Conservation (phyloP, 2,888 invertebrate genomes). For the Dolichopus griseipennis region DNA sequence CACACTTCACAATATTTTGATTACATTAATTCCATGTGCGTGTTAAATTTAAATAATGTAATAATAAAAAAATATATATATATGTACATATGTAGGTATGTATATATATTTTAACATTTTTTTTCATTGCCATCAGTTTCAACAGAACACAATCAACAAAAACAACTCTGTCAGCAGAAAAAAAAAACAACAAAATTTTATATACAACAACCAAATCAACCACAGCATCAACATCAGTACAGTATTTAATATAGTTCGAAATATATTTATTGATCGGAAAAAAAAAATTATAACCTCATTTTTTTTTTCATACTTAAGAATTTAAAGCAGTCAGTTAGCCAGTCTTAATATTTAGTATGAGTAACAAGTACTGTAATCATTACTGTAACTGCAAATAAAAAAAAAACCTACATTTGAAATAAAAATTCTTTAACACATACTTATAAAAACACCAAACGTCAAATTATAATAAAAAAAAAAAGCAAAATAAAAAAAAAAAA, state of each 20-base stretch:
- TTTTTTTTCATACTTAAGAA: too few relatives aligned
- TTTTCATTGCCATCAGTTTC: background rate
- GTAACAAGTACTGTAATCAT: constrained; percentile 5
- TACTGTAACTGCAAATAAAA: too few relatives aligned
- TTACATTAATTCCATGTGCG: constrained; percentile 29
- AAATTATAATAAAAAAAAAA: background rate
- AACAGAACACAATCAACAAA: background rate
- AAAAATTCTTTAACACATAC: too few relatives aligned
- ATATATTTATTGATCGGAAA: too few relatives aligned
- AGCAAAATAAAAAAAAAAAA: too few relatives aligned
- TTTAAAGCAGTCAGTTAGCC: too few relatives aligned
- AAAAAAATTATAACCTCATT: too few relatives aligned
- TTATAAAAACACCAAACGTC: background rate
- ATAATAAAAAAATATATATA: background rate
- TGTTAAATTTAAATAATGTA: constrained; percentile 15
- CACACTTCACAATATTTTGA: constrained; percentile 26
- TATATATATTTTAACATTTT: background rate
- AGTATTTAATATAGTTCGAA: too few relatives aligned
- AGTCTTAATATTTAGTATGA: constrained; percentile 15
- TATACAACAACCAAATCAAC: too few relatives aligned
- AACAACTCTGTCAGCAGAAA: background rate
- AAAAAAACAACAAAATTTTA: background rate
- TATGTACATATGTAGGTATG: background rate
- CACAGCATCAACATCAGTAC: too few relatives aligned
- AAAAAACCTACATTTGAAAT: too few relatives aligned